Conservation (phyloP, 1,140 invertebrate genomes). For the Drosophila aff. region DNA sequence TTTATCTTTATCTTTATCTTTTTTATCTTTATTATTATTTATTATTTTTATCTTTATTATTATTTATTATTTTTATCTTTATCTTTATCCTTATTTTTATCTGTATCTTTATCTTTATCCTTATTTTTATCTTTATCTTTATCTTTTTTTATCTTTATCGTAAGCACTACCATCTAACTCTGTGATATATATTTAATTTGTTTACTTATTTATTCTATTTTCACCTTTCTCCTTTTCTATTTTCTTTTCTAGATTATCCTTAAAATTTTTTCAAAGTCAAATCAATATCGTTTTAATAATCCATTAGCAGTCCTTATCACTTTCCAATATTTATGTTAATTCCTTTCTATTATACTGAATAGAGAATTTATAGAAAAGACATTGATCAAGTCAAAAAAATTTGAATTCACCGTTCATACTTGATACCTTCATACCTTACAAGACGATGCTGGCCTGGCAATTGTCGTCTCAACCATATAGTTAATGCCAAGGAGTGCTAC, state of each 20-base stretch:
- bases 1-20: too few species aligned
- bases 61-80: too few species aligned
- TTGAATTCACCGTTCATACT: conserved; percentile 19
- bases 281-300: conserved; percentile 28
- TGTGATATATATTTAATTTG: conserved; percentile 53
- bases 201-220: conserved; percentile 77
- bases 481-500: conserved; percentile 26
- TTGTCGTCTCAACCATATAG: conserved; percentile 4
- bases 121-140: neutral
- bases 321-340: conserved; percentile 3
- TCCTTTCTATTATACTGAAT: conserved; percentile 1
- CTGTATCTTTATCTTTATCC: too few species aligned
- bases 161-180: conserved; percentile 59
- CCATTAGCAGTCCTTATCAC: conserved; percentile 23
- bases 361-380: conserved; percentile 18
- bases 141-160: neutral
- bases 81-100: too few species aligned
- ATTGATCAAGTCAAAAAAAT: conserved; percentile 2
- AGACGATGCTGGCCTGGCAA: conserved; percentile 2
- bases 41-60: too few species aligned
- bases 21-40: too few species aligned
- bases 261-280: conserved; percentile 29
- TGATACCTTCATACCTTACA: neutral
- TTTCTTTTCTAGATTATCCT: conserved; percentile 44
- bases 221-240: conserved; percentile 77